These are phyloP conservation scores for Mallotus villosus DNA, from an alignment of 2,797 vertebrate species.

Conservation along the genomic window DNA sequence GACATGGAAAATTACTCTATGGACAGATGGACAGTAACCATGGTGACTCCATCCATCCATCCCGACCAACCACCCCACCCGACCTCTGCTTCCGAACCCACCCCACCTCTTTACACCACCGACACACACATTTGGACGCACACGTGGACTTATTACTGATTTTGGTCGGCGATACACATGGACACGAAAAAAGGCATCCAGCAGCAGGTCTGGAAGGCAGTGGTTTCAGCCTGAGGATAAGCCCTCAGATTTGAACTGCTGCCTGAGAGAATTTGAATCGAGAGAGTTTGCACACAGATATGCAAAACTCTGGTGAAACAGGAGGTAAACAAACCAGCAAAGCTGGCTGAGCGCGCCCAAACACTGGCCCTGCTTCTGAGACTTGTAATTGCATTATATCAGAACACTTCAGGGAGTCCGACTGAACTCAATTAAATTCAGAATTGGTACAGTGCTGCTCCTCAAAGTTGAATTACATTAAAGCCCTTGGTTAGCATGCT, in stretches of 20 bases:
- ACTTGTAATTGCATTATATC: slow-evolving; percentile 8
- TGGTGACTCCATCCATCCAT: slow-evolving; percentile 62
- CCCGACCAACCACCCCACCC: slow-evolving; percentile 30
- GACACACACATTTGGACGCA: slow-evolving; percentile 6
- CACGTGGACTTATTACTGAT: slow-evolving; percentile 1
- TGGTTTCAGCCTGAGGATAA: slow-evolving; percentile 65
- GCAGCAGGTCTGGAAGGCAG: slow-evolving; percentile 42
- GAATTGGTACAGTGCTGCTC: background rate
- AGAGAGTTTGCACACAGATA: slow-evolving; percentile 51
- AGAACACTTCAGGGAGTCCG: background rate
- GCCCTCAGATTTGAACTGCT: slow-evolving; percentile 51
- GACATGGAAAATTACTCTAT: slow-evolving; percentile 72
- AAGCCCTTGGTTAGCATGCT: background rate
- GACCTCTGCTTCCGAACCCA: slow-evolving; percentile 31
- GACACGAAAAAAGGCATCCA: background rate
- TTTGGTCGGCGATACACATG: slow-evolving; percentile 31
- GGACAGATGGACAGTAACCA: slow-evolving; percentile 69
- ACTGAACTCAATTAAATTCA: background rate
- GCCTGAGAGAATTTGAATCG: slow-evolving; percentile 52
- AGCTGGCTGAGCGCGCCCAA: slow-evolving; percentile 9
- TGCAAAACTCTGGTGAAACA: slow-evolving; percentile 45
- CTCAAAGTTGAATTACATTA: background rate
- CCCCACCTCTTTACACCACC: slow-evolving; percentile 34
- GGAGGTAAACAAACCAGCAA: slow-evolving; percentile 26
- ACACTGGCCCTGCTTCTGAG: slow-evolving; percentile 22